phyloP scores from a whole-genome alignment of 2,113 vertebrate species.

The Seriola aureovittata region DNA sequence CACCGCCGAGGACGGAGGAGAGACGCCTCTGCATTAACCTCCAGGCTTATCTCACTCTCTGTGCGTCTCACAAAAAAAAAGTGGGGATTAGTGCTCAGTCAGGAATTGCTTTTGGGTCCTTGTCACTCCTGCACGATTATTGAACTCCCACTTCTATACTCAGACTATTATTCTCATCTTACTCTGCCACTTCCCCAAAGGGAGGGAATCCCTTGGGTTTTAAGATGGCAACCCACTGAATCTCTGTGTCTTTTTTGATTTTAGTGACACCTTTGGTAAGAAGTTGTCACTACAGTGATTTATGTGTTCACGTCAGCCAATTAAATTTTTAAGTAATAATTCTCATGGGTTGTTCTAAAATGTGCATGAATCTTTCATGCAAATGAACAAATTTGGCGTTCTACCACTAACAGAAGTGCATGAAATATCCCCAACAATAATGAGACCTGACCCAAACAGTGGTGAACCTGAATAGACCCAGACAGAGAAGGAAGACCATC shows the following conservation, averaged over 20 bases:
- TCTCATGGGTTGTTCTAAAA: neutral
- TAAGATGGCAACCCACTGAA: conserved; percentile 5
- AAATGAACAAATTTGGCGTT: neutral
- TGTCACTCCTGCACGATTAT: conserved; percentile 74
- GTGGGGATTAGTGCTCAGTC: conserved; percentile 79
- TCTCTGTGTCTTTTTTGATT: conserved; percentile 25
- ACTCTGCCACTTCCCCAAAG: conserved; percentile 57
- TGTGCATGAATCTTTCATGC: neutral
- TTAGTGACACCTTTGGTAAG: conserved; percentile 46
- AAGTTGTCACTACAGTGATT: conserved; percentile 1
- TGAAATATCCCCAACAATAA: conserved; percentile 7
- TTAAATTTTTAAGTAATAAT: neutral
- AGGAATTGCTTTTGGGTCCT: conserved; percentile 80
- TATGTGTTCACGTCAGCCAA: conserved; percentile 14
- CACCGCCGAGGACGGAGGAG: conserved; percentile 74
- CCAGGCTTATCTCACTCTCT: conserved; percentile 75
- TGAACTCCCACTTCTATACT: conserved; percentile 62
- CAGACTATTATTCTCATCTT: conserved; percentile 65
- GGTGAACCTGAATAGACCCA: conserved; percentile 17
- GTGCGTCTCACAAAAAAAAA: conserved; percentile 55
- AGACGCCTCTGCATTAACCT: conserved; percentile 80
- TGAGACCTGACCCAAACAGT: conserved; percentile 9
- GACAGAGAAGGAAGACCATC: conserved; percentile 17
- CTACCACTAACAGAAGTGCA: neutral
- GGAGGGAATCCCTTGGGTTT: conserved; percentile 70